Evolutionary conservation across 2,888 invertebrate genomes (phyloP), one percentile per base, ranked within the genome.

Genomic region (Acrocyrtus sp.): DNA sequence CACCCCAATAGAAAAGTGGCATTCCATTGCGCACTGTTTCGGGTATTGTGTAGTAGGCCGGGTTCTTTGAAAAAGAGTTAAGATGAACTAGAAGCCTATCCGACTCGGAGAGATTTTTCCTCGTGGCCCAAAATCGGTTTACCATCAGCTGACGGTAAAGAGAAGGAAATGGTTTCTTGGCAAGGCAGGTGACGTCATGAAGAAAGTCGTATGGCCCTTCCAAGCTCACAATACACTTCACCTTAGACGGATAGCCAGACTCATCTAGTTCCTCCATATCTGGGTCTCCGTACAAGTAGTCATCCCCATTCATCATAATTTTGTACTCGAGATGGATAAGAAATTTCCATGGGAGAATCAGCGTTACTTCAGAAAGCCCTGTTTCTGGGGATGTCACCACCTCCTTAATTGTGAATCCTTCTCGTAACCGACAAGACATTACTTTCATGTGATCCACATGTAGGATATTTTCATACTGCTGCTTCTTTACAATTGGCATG

Each of bases 341-440:
- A 69, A 90, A 88, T 82, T 91, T 90, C 91, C 92, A 92, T 15
- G 91, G 90, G 61, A 92, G 84, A 56, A 89, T 86, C 72, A 93
- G 85, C 76, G 86, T 87, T 22, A 92, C 87, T 82, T 90, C 88
- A 54, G 92, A 84, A 72, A 85, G 83, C 61, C 86, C 87, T 78
- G 89, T 88, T 65, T 65, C 72, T 54, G 48, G 21, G 34, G 66
- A 50, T 53, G 61, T 60, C 39, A 58, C 21, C 6, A 78, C 81
- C 83, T 85, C 88, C 82, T 88, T 89, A 74, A 91, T 86, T 45
- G 88, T 88, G 84, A 91, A 93, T 29, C 93, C 93, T 85, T 93
- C 93, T 48, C 92, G 85, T 75, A 93, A 86, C 72, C 93, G 85
- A 80, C 92, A 89, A 58, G 91, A 90, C 70, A 93, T 84, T 56